Base-by-base conservation (phyloP, 2,888 invertebrate species). In the Zeuzera pyrina region DNA sequence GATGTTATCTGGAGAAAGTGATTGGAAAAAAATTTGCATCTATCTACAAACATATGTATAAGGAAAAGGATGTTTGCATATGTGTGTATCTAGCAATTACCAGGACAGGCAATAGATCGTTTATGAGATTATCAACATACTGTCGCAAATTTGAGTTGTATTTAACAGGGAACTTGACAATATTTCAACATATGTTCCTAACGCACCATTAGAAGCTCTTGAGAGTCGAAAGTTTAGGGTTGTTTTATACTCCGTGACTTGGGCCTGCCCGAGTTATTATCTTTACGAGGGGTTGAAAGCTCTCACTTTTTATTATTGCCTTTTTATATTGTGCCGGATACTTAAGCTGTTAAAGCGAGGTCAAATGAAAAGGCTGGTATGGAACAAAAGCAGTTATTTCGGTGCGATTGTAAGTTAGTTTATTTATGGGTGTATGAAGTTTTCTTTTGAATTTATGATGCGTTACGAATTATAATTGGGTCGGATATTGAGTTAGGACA, bases 271-370 rank as follows among this genome's bases (percentile, higher is more conserved):
- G 39, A 59, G 67, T 70, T 72, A 73, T 73, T 74, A 76, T 77
- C 71, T 73, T 74, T 73, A 77, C 64, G 73, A 77, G 72, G 73
- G 71, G 70, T 67, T 76, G 66, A 74, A 69, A 73, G 68, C 70
- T 65, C 63, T 60, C 68, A 62, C 56, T 71, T 73, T 71, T 70
- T 65, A 73, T 64, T 69, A 70, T 70, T 71, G 65, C 59, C 63
- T 57, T 57, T 67, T 67, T 66, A 68, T 64, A 62, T 66, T 66
- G 60, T 63, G 51, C 35, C 52, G 49, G 41, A 57, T 51, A 60
- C 61, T 71, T 67, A 66, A 43, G 66, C 57, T 49, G 58, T 50
- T 55, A 38, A 54, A 54, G 42, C 55, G 58, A 62, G 65, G 61
- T 60, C 64, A 52, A 51, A 47, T 40, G 34, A 43, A 49, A 58